Evolutionary conservation across 2,113 vertebrate species (phyloP), one percentile per base, ranked within the genome.

Genomic region (Meleagris gallopavo): DNA sequence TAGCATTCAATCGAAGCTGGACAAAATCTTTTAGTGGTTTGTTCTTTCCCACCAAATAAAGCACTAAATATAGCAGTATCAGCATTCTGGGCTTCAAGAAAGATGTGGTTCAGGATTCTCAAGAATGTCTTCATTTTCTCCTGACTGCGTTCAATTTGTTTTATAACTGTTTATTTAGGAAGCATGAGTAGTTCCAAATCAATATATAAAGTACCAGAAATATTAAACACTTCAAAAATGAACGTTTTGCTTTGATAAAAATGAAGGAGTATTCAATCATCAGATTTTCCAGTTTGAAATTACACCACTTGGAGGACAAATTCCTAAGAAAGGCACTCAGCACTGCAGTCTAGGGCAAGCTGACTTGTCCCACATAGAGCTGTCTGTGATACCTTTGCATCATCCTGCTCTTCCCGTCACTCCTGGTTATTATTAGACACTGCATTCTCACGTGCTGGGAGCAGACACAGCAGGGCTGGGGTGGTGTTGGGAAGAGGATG

Each of bases 131-230:
- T 61, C 71, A 84, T 90, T 96, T 95, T 84, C 27, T 95, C 80
- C 70, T 93, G 95, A 80, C 85, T 83, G 3, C 40, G 62, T 95
- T 88, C 93, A 86, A 76, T 95, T 93, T 93, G 41, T 57, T 94
- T 95, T 93, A 29, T 83, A 90, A 74, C 76, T 91, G 38, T 95
- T 95, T 93, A 84, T 95, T 96, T 94, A 45, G 88, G 92, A 96
- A 95, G 88, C 48, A 73, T 78, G 76, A 90, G 50, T 57, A 94
- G 88, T 86, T 96, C 61, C 66, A 92, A 95, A 97, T 97, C 96
- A 58, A 97, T 97, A 84, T 21, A 34, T 58, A 38, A 92, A 95
- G 88, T 86, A 88, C 87, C 93, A 93, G 72, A 86, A 93, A 77
- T 83, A 95, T 77, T 95, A 92, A 96, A 91, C 78, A 48, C 50